These are phyloP conservation scores for Pegea sp. DNA, from an alignment of 23 tunicate species.

Conservation along the genomic window DNA sequence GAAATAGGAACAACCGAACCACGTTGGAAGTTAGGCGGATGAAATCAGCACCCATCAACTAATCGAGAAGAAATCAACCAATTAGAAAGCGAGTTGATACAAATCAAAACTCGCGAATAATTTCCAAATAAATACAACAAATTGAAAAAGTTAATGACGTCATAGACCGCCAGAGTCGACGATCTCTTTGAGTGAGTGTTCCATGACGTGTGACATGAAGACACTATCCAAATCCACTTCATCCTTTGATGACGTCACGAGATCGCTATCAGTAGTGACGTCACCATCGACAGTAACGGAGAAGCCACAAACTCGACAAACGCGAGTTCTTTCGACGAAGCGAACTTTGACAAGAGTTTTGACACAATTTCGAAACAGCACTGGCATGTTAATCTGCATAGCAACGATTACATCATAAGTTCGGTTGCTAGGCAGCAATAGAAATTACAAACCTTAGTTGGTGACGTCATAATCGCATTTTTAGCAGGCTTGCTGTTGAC, in stretches of 20 bases:
- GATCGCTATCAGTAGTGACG: neutral
- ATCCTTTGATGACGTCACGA: constrained; percentile 1
- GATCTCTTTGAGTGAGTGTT: constrained; percentile 84
- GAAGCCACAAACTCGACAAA: constrained; percentile 77
- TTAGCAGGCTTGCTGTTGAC: too few species aligned
- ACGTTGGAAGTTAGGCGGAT: too few species aligned
- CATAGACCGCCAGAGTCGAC: constrained; percentile 8
- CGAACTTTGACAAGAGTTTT: constrained; percentile 34
- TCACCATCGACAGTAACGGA: constrained; percentile 10
- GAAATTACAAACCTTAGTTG: too few species aligned
- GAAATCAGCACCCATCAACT: too few species aligned
- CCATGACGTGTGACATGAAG: constrained; percentile 64
- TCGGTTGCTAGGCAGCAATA: too few species aligned
- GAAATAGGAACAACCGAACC: too few species aligned
- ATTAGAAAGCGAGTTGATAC: too few species aligned
- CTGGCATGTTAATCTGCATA: constrained; percentile 46
- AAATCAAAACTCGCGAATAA: too few species aligned
- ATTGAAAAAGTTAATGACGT: too few species aligned
- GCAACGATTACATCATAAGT: neutral
- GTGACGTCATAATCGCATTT: too few species aligned
- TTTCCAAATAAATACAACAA: too few species aligned
- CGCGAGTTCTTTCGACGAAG: constrained; percentile 22
- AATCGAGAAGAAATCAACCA: too few species aligned
- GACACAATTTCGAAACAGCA: constrained; percentile 51
- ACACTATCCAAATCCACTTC: neutral